Evolutionary conservation across 2,797 vertebrate species (phyloP).

Genomic region (Alfaro cultratus): DNA sequence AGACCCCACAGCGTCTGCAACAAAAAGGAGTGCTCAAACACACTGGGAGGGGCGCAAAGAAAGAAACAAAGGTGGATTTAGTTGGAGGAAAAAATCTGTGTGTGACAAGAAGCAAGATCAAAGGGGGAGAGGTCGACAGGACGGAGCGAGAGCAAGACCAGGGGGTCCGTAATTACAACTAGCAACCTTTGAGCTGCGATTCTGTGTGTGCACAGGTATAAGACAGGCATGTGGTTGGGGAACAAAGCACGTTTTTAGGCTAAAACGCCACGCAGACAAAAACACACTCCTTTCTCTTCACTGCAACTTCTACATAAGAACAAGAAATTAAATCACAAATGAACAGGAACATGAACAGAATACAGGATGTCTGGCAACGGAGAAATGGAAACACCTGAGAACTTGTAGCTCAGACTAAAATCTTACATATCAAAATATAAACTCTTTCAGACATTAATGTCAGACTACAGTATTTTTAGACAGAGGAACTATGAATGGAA

Average conservation of each 20-base stretch:
- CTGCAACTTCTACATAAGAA: slow-evolving; percentile 65
- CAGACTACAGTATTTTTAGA: too few relatives aligned
- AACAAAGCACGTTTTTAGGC: slow-evolving; percentile 85
- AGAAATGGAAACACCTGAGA: background rate
- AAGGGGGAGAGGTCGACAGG: slow-evolving; percentile 78
- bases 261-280: slow-evolving; percentile 72
- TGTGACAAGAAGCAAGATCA: slow-evolving; percentile 90
- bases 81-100: slow-evolving; percentile 76
- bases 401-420: background rate
- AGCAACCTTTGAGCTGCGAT: slow-evolving; percentile 84
- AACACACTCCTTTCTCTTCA: slow-evolving; percentile 66
- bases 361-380: slow-evolving; percentile 52
- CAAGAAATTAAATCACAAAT: slow-evolving; percentile 16
- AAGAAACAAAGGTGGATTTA: slow-evolving; percentile 73
- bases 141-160: slow-evolving; percentile 85
- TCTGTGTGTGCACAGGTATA: slow-evolving; percentile 26
- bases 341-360: slow-evolving; percentile 36
- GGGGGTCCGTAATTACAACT: slow-evolving; percentile 97
- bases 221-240: slow-evolving; percentile 53
- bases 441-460: background rate
- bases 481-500: background rate
- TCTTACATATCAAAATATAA: background rate
- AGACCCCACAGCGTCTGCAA: slow-evolving; percentile 89
- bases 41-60: slow-evolving; percentile 59
- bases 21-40: slow-evolving; percentile 79